phyloP scores from a whole-genome alignment of 2,113 vertebrate species.

The Aythya baeri region DNA sequence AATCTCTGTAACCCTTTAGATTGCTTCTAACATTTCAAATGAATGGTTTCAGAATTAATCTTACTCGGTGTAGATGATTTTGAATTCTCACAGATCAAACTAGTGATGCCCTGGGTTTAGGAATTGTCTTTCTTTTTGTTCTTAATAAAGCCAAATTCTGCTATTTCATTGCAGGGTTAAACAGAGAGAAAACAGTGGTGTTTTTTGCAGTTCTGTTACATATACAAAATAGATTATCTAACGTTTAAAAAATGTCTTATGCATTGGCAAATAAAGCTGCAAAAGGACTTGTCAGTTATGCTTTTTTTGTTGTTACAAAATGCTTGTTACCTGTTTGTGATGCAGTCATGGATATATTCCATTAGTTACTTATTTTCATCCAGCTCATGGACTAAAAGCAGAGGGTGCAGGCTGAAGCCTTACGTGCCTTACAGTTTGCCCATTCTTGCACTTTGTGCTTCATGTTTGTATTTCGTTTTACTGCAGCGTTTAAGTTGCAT shows the following conservation, averaged over 20 bases:
- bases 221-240: not conserved
- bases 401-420: not conserved
- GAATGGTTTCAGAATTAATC: not conserved
- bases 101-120: not conserved
- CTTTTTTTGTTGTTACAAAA: not conserved
- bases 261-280: not conserved
- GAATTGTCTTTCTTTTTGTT: not conserved
- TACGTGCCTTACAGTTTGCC: rapidly evolving
- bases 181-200: not conserved
- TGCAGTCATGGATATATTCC: not conserved
- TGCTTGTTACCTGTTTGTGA: not conserved
- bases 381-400: not conserved
- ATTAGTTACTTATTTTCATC: not conserved
- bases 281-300: not conserved
- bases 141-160: not conserved
- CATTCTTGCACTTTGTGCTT: not conserved
- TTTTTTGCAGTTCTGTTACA: not conserved
- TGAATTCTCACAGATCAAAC: not conserved
- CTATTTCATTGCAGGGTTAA: not conserved
- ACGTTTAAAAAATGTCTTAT: not conserved
- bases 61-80: not conserved
- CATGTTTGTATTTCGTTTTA: not conserved
- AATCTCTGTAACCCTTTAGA: slow-evolving; percentile 10
- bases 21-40: not conserved
- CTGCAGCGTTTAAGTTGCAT: not conserved